Evolutionary conservation across 2,113 vertebrate species (phyloP).

Genomic region (Aix galericulata): DNA sequence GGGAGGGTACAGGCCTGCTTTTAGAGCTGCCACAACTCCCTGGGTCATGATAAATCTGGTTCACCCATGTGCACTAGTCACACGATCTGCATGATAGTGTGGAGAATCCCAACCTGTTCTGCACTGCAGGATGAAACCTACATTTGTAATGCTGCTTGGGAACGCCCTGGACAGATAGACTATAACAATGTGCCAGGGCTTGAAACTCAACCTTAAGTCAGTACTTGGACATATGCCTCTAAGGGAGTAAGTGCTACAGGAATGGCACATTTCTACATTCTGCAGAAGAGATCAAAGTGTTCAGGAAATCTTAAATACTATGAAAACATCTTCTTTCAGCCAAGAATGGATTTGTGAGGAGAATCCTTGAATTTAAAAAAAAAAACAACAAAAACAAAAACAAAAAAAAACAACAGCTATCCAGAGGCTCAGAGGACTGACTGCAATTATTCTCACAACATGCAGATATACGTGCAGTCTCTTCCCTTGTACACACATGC

Average conservation of each 20-base stretch:
- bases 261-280: not conserved
- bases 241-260: not conserved
- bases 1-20: not conserved
- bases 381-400: not conserved
- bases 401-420: not conserved
- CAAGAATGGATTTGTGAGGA: not conserved
- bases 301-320: not conserved
- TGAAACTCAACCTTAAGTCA: slow-evolving; percentile 10
- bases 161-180: not conserved
- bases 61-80: not conserved
- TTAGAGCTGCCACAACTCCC: not conserved
- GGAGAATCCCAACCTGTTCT: not conserved
- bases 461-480: not conserved
- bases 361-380: not conserved
- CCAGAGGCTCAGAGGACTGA: not conserved
- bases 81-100: accelerated
- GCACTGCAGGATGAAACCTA: not conserved
- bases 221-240: not conserved
- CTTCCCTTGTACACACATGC: not conserved
- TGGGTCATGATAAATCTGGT: not conserved
- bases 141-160: not conserved
- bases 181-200: not conserved
- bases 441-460: accelerated
- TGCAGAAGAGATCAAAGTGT: not conserved
- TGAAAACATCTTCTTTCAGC: not conserved